Base-by-base conservation (phyloP, 2,888 invertebrate species). In the Smittia aterrima region DNA sequence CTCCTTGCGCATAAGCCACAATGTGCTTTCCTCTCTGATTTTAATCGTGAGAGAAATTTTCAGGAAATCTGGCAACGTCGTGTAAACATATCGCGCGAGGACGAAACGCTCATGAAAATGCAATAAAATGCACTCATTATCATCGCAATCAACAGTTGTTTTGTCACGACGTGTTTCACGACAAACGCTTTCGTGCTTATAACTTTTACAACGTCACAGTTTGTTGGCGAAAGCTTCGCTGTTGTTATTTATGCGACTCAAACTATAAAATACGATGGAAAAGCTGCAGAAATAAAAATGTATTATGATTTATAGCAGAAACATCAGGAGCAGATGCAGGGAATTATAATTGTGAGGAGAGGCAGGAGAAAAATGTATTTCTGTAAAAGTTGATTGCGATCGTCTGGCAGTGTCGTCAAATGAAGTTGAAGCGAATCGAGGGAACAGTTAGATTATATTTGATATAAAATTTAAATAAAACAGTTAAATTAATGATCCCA, bases 61-160 rank as follows among this genome's bases (percentile, higher is more conserved):
- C 1, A 13, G 22, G 20, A 7, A 58, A 22, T 58, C 58, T 58
- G 58, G 58, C 58, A 58, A 85, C 79, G 22, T 13, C 20, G 20
- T 18, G 13, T 1, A 22, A 62, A 20, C 6, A 11, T 4, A 62
- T 6, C 22, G 22, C 20, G 62, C 25, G 22, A 62, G 62, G 22
- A 62, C 20, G 62, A 62, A 1, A 85, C 84, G 64, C 53, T 53
- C 53, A 32, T 32, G 32, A 32, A 32, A 47, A 47, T 47, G 32
- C 32, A 47, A 47, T 47, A 47, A 38, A 47, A 6, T 47, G 47
- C 47, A 47, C 47, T 47, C 47, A 47, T 47, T 47, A 47, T 47
- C 47, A n/a, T 47, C 47, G 11, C 47, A 47, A 47, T 47, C 47
- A 47, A 47, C 47, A 47, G 4, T 2, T 47, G 47, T 47, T 47